phyloP scores from a whole-genome alignment of 2,113 vertebrate genomes.

The Cromileptes altivelis region DNA sequence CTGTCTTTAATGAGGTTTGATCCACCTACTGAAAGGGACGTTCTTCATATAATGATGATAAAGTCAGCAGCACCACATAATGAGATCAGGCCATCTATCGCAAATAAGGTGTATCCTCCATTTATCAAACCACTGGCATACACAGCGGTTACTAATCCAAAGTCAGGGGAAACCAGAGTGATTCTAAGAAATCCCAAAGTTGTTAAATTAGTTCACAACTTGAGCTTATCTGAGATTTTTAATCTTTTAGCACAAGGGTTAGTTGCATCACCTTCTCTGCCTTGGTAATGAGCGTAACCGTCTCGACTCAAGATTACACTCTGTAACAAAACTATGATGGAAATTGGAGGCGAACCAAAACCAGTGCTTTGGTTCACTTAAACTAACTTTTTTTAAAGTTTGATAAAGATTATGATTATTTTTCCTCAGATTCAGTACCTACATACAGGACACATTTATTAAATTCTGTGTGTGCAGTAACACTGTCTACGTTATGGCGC shows the following conservation, averaged over 20 bases:
- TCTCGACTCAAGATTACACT: conserved; percentile 4
- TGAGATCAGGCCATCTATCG: conserved; percentile 26
- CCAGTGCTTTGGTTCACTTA: no score
- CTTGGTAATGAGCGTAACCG: conserved; percentile 31
- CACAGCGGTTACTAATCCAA: not conserved
- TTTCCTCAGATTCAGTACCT: not conserved
- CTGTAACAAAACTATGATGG: conserved; percentile 12
- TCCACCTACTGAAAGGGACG: conserved; percentile 8
- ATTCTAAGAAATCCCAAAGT: conserved; percentile 28
- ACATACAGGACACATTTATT: not conserved
- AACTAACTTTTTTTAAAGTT: no score
- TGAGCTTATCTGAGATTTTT: conserved; percentile 6
- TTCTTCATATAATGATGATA: conserved; percentile 2
- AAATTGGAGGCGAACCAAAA: not conserved
- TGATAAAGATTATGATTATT: no score
- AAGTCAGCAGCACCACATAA: conserved; percentile 8
- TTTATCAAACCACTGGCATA: conserved; percentile 3
- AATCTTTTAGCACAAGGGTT: conserved; percentile 26
- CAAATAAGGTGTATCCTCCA: conserved; percentile 3
- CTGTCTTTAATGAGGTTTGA: conserved; percentile 1
- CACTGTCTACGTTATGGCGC: not conserved
- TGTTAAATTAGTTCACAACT: conserved; percentile 23
- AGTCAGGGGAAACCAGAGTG: not conserved
- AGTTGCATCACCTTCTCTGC: conserved; percentile 23
- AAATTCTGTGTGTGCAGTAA: not conserved